phyloP scores from a whole-genome alignment of 2,797 vertebrate species.

The Astyanax mexicanus region DNA sequence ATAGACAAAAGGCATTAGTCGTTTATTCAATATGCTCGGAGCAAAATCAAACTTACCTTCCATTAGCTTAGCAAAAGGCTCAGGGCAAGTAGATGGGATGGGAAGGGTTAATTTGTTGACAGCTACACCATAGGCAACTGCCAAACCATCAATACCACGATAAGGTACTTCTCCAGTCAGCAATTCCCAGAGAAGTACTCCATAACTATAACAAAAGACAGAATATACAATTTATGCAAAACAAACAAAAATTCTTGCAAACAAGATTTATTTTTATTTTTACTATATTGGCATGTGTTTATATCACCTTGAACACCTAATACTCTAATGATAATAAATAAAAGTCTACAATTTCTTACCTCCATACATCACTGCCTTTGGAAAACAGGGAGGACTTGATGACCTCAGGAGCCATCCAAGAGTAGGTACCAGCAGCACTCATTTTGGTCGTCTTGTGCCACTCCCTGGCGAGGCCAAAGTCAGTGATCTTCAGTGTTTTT shows the following conservation, averaged over 20 bases:
- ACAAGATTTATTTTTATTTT: no score
- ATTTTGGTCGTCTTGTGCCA: conserved; percentile 97
- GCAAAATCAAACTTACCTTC: conserved; percentile 79
- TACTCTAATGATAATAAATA: no score
- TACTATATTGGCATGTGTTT: no score
- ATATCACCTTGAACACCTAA: no score
- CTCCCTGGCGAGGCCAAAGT: conserved; percentile 94
- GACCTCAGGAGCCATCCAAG: conserved; percentile 98
- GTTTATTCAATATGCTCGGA: no score
- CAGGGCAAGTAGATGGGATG: conserved; percentile 94
- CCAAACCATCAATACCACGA: conserved; percentile 94
- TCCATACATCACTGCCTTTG: conserved; percentile 97
- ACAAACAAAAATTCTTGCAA: no score
- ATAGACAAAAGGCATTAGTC: no score
- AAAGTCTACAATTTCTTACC: conserved; percentile 75
- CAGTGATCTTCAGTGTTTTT: conserved; percentile 97
- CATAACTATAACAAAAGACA: conserved; percentile 81
- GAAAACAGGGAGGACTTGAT: conserved; percentile 96
- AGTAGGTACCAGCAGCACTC: conserved; percentile 94
- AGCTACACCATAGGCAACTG: conserved; percentile 93
- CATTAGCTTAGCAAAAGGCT: conserved; percentile 95
- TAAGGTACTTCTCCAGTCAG: conserved; percentile 95
- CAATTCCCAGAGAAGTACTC: conserved; percentile 95
- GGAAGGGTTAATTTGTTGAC: conserved; percentile 95
- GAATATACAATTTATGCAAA: neutral